Evolutionary conservation across 2,797 vertebrate genomes (phyloP).

Genomic region (Hypotaenidia philippensis): DNA sequence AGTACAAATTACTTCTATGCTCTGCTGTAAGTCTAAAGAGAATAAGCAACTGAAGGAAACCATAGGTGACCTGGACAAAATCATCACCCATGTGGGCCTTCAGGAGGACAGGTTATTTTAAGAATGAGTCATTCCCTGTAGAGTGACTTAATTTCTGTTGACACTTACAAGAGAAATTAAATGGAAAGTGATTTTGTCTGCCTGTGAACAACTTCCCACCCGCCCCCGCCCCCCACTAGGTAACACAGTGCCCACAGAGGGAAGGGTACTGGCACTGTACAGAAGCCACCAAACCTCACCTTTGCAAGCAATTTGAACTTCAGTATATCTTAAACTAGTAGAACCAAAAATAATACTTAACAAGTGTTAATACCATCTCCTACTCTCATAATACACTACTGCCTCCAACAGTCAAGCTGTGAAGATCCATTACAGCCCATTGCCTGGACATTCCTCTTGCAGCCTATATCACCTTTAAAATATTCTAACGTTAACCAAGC

Average conservation of each 20-base stretch:
- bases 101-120: neutral
- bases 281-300: neutral
- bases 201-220: neutral
- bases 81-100: neutral
- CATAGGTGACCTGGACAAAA: neutral
- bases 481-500: neutral
- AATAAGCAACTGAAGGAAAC: neutral
- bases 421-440: constrained; percentile 24
- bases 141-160: constrained; percentile 4
- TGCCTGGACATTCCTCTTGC: neutral
- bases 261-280: neutral
- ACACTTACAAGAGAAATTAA: neutral
- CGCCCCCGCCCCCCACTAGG: neutral
- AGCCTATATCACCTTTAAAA: neutral
- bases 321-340: neutral
- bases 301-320: neutral
- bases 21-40: neutral
- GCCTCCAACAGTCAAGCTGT: constrained; percentile 66
- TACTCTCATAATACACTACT: constrained; percentile 63
- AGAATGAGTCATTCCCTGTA: neutral
- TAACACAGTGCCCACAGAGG: neutral
- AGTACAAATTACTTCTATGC: neutral
- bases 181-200: neutral
- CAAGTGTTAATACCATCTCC: constrained; percentile 15
- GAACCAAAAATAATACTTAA: neutral